A percentile compares a stretch with the other conserved stretches of the same genome.
These are phyloP conservation scores for Amphipyra berbera DNA, from an alignment of 2,888 invertebrate species.

Conservation along the genomic window DNA sequence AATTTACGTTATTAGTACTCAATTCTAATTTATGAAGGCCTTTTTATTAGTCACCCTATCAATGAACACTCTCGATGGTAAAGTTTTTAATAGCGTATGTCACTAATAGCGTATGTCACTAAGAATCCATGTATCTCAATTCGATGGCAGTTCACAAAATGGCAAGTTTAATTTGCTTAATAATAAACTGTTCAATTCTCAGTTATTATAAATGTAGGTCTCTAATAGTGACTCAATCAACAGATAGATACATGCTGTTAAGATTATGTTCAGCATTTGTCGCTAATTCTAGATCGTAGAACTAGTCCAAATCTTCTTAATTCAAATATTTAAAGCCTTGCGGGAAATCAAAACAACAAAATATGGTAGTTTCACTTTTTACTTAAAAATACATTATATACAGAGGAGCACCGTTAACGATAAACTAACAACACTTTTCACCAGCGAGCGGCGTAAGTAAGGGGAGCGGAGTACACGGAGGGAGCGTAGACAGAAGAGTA, in stretches of 20 bases:
- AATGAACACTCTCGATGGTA: no score
- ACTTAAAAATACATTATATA: conserved; percentile 62
- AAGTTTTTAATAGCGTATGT: no score
- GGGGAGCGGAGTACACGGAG: conserved; percentile 28
- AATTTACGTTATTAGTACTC: no score
- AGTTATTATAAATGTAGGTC: no score
- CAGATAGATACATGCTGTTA: no score
- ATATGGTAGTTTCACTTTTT: conserved; percentile 68
- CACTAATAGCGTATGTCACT: no score
- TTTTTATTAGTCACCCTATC: background rate
- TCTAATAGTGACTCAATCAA: no score
- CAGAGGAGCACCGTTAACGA: conserved; percentile 47
- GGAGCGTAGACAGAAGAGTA: conserved; percentile 28
- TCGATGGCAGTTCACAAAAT: conserved; percentile 4
- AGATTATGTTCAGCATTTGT: no score
- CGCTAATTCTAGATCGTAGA: no score
- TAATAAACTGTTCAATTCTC: background rate
- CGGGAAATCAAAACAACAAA: conserved; percentile 25
- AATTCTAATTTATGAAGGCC: no score
- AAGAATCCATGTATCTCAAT: background rate
- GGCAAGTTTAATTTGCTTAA: background rate
- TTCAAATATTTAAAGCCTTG: no score
- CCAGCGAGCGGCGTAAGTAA: conserved; percentile 45
- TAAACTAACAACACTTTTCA: conserved; percentile 34
- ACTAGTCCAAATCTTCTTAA: no score